Percentiles rank a stretch among this genome's conserved stretches.
phyloP scores from a whole-genome alignment of 2,888 invertebrate species.

The Troilus luridus region DNA sequence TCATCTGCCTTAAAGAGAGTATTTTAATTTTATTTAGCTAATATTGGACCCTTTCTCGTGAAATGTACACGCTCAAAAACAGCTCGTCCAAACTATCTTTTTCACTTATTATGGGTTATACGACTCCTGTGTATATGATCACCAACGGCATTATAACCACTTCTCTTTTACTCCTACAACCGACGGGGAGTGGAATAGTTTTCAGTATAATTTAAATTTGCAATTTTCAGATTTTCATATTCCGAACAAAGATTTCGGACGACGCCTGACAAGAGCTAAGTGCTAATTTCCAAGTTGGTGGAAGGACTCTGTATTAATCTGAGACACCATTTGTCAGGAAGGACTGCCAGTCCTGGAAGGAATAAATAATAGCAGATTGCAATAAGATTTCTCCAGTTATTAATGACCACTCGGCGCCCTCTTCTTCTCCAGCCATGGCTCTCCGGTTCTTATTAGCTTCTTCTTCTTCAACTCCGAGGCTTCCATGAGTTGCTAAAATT shows the following conservation, averaged over 20 bases:
- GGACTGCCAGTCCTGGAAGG: background rate
- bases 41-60: too few relatives aligned
- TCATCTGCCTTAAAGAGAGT: too few relatives aligned
- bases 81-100: too few relatives aligned
- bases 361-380: background rate
- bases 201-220: background rate
- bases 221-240: background rate
- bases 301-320: background rate
- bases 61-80: too few relatives aligned
- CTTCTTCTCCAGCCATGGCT: too few relatives aligned
- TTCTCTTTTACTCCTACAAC: too few relatives aligned
- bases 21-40: too few relatives aligned
- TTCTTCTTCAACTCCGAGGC: background rate
- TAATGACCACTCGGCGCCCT: background rate
- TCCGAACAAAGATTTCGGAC: background rate
- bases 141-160: too few relatives aligned
- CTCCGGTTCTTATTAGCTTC: background rate
- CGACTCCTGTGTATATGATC: too few relatives aligned
- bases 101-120: too few relatives aligned
- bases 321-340: background rate
- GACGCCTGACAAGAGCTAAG: background rate
- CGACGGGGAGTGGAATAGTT: background rate
- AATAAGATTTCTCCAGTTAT: constrained; percentile 18
- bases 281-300: background rate
- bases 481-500: background rate